A percentile compares a stretch with the other conserved stretches of the same genome.
These are phyloP conservation scores for Heterochromis multidens DNA, from an alignment of 2,113 vertebrate genomes.

Conservation along the genomic window DNA sequence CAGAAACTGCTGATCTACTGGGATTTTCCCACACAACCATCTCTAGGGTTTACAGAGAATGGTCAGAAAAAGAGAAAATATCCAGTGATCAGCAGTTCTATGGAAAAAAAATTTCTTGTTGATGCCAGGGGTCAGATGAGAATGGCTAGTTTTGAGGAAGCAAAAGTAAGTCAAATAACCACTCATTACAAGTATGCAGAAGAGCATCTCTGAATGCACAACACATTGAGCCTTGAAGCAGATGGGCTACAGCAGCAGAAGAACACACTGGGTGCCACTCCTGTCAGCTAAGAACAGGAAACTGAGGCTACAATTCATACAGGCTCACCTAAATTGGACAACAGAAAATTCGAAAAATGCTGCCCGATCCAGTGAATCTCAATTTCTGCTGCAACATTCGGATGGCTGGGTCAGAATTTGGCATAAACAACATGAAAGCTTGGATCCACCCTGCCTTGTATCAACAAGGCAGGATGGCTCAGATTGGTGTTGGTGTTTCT, in stretches of 20 bases:
- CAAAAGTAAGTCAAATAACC: not conserved
- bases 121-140: not conserved
- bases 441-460: not conserved
- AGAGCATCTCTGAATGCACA: not conserved
- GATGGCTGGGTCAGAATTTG: not conserved
- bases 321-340: too few species aligned
- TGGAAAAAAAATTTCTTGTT: not conserved
- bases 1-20: not conserved
- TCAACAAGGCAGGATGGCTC: accelerated
- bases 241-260: too few species aligned
- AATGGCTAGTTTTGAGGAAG: too few species aligned
- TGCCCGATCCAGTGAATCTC: too few species aligned
- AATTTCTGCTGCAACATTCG: not conserved
- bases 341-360: too few species aligned
- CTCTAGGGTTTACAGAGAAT: not conserved
- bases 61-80: not conserved
- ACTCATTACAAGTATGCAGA: not conserved
- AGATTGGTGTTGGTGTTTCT: not conserved
- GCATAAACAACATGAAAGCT: not conserved
- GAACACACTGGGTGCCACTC: too few species aligned
- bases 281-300: too few species aligned
- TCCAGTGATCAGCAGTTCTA: not conserved
- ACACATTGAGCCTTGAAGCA: too few species aligned
- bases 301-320: too few species aligned
- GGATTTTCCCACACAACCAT: not conserved